Evolutionary conservation across 2,113 vertebrate genomes (phyloP).

Genomic region (Seriola dumerili): DNA sequence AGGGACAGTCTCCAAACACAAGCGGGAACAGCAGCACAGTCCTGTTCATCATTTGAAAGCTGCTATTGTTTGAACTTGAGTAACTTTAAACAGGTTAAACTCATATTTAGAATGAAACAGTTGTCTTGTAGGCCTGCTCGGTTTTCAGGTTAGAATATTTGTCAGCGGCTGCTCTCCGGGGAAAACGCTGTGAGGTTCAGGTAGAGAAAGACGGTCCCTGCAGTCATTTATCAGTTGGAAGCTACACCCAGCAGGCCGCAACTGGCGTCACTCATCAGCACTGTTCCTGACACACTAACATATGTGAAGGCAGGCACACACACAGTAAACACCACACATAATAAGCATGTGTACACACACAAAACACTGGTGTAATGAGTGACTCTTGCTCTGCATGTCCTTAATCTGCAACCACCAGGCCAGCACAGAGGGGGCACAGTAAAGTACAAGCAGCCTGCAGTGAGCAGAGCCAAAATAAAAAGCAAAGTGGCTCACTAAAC

Average conservation of each 20-base stretch:
- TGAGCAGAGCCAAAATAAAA: slow-evolving; percentile 78
- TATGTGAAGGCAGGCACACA: slow-evolving; percentile 45
- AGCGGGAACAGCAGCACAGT: slow-evolving; percentile 65
- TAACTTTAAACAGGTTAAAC: slow-evolving; percentile 81
- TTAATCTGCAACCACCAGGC: slow-evolving; percentile 73
- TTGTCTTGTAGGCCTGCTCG: slow-evolving; percentile 54
- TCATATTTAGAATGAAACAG: slow-evolving; percentile 75
- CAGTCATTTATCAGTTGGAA: slow-evolving; percentile 73
- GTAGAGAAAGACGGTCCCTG: slow-evolving; percentile 62
- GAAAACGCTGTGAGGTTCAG: slow-evolving; percentile 47
- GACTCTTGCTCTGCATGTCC: slow-evolving; percentile 67
- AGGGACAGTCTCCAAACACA: slow-evolving; percentile 78
- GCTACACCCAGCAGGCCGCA: slow-evolving; percentile 70
- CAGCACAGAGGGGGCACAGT: slow-evolving; percentile 72
- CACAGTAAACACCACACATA: slow-evolving; percentile 48
- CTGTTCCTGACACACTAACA: slow-evolving; percentile 55
- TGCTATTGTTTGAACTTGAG: slow-evolving; percentile 76
- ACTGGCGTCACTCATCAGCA: slow-evolving; percentile 67
- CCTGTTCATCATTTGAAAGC: slow-evolving; percentile 78
- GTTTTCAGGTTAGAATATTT: slow-evolving; percentile 68
- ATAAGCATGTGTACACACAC: slow-evolving; percentile 50
- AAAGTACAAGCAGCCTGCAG: slow-evolving; percentile 80
- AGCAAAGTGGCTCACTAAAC: slow-evolving; percentile 75
- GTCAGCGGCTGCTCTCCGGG: slow-evolving; percentile 67
- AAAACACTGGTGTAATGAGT: slow-evolving; percentile 60